Conservation (phyloP, 2,797 vertebrate species). For the Lophius americanus region DNA sequence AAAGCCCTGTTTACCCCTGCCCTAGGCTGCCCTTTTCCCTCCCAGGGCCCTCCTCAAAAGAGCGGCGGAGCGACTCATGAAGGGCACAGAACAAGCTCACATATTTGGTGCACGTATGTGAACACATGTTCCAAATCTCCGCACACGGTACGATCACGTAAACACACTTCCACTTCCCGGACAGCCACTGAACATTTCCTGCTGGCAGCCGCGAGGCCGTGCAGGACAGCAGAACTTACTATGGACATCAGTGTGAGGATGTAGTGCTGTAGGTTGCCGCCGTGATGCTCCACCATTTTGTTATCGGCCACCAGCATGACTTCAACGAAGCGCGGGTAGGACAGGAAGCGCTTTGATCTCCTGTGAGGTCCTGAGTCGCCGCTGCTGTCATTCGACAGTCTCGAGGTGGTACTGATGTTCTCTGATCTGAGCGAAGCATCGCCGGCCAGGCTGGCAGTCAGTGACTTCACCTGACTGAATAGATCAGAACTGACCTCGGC, state of each 20-base stretch:
- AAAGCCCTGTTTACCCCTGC: constrained; percentile 68
- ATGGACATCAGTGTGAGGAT: constrained; percentile 98
- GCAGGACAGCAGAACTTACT: constrained; percentile 84
- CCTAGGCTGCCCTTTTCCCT: constrained; percentile 66
- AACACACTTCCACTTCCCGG: constrained; percentile 4
- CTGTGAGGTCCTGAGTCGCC: constrained; percentile 85
- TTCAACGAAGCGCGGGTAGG: constrained; percentile 97
- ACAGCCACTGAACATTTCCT: constrained; percentile 1
- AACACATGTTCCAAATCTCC: not conserved
- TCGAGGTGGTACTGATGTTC: constrained; percentile 45
- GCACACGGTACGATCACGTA: not conserved
- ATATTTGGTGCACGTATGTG: constrained; percentile 9
- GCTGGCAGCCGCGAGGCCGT: not conserved
- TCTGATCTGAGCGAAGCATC: constrained; percentile 71
- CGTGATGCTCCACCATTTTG: constrained; percentile 97
- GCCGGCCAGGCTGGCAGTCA: constrained; percentile 79
- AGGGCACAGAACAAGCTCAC: constrained; percentile 28
- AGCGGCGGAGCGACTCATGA: constrained; percentile 21
- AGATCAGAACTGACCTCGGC: constrained; percentile 68
- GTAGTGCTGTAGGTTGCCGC: constrained; percentile 96
- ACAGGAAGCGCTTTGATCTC: constrained; percentile 95
- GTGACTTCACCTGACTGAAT: constrained; percentile 81
- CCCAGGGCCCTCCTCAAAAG: constrained; percentile 38
- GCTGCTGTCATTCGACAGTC: constrained; percentile 77
- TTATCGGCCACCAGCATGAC: constrained; percentile 98